Evolutionary conservation across 2,113 vertebrate species (phyloP), one percentile per base, ranked within the genome.

Genomic region (Dinomys branickii): DNA sequence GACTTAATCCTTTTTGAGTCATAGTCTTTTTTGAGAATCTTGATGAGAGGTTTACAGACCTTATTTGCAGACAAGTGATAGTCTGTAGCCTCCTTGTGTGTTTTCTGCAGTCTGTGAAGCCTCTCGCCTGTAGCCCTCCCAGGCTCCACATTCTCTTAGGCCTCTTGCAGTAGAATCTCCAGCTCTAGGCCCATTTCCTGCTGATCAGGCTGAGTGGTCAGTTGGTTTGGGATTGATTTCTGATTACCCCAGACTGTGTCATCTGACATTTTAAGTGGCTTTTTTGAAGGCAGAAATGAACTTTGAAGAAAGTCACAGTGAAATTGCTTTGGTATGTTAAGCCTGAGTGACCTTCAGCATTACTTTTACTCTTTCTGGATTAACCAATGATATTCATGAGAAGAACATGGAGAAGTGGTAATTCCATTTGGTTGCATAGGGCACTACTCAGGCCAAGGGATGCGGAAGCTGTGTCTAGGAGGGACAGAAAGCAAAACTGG

Each of bases 121-220:
- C 99, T 98, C 97, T 99, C 98, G 97, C 98, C 98, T 71, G 96
- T 99, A 99, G 98, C 98, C 99, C 92, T 99, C 33, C 98, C 98
- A 20, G 99, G 98, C 96, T 99, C 98, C 38, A 99, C 98, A 98
- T 98, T 99, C 97, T 99, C 99, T 83, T 98, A 98, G 0, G 99
- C 98, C 98, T 99, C 99, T 98, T 98, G 98, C 97, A 99, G 97
- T 93, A 99, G 92, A n/a, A 98, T 61, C 44, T 61, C 9, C 97
- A 99, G 98, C 95, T 94, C 92, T 30, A 93, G 90, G 77, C 97
- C 86, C 91, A 97, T 96, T 77, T 95, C 59, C 77, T 78, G 24
- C 28, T 95, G 44, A 0, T 61, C 52, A 50, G 41, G 67, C 16
- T 20, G 13, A 44, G 28, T n/a, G 38, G 7, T 9, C 16, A 41